Evolutionary conservation across 2,113 vertebrate species (phyloP), one percentile per base, ranked within the genome.

Genomic region (Phylloscopus whistleri): DNA sequence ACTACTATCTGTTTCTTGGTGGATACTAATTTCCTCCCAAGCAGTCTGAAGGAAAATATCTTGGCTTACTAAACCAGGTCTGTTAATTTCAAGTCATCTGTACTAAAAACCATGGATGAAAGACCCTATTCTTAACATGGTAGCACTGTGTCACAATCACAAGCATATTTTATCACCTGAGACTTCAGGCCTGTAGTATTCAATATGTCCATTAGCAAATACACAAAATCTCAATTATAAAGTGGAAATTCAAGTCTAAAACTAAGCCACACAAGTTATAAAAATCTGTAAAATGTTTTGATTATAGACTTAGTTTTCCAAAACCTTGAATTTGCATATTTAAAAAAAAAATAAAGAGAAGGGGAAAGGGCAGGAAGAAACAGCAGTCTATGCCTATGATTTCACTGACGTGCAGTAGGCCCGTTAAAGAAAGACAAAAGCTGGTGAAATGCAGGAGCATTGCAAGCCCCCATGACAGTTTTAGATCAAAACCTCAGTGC

Each of bases 1-100:
- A 95, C 90, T 80, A 70, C 80, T 91, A 75, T 93, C 86, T 93
- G 70, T 94, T 91, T 84, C 76, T 60, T 87, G 73, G 58, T 90
- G 22, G 86, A 89, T 66, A 86, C 35, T 73, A 20, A 89, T 69
- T 91, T 78, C 84, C 82, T 94, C 51, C 63, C 70, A 80, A 84
- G 62, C 44, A 94, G 53, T 77, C 59, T 62, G 55, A 87, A 73
- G 78, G 52, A 96, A 91, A 91, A 75, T 90, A 89, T 43, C 82
- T 91, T 33, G 28, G 75, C 75, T 92, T 91, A 33, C 58, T 78
- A 88, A 93, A 88, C 76, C 15, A 33, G 26, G 18, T 17, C 52
- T 89, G 31, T 84, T 95, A 84, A 84, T 31, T 46, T 79, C 58
- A 51, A 81, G 66, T 63, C 9, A n/a, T 39, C 73, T 91, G 72